These are phyloP conservation scores for Bufo bufo DNA, from an alignment of 2,113 vertebrate species.

Conservation along the genomic window DNA sequence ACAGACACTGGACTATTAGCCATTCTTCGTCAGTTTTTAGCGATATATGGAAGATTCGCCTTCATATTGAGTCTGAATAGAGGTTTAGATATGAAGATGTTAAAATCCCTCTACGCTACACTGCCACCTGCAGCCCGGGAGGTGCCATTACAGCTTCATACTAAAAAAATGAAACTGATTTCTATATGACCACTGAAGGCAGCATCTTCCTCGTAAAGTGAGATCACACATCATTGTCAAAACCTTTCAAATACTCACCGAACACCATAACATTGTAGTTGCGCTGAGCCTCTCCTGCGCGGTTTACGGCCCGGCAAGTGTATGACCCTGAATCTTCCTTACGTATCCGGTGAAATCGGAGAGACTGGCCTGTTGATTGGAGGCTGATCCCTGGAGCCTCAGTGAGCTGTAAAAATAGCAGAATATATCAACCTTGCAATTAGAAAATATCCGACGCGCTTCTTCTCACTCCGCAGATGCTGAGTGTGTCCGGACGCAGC, in stretches of 20 bases:
- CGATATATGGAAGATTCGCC: not conserved
- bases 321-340: constrained; percentile 77
- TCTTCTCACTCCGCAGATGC: too few relatives aligned
- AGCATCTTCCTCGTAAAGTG: not conserved
- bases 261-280: constrained; percentile 78
- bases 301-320: constrained; percentile 77
- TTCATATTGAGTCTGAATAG: not conserved
- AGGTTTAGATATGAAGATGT: too few relatives aligned
- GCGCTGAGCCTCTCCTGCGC: constrained; percentile 72
- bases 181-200: not conserved
- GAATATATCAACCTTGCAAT: not conserved
- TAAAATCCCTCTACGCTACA: not conserved
- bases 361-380: constrained; percentile 71
- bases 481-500: too few relatives aligned
- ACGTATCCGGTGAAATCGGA: constrained; percentile 77
- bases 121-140: not conserved
- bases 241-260: constrained; percentile 67
- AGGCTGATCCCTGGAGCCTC: constrained; percentile 68
- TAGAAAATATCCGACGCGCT: not conserved
- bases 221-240: not conserved
- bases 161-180: not conserved
- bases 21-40: not conserved
- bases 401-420: constrained; percentile 66
- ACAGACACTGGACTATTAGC: not conserved
- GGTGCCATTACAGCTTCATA: not conserved